Evolutionary conservation across 2,797 vertebrate genomes (phyloP), one percentile per base, ranked within the genome.

Genomic region (Epinephelus coioides): DNA sequence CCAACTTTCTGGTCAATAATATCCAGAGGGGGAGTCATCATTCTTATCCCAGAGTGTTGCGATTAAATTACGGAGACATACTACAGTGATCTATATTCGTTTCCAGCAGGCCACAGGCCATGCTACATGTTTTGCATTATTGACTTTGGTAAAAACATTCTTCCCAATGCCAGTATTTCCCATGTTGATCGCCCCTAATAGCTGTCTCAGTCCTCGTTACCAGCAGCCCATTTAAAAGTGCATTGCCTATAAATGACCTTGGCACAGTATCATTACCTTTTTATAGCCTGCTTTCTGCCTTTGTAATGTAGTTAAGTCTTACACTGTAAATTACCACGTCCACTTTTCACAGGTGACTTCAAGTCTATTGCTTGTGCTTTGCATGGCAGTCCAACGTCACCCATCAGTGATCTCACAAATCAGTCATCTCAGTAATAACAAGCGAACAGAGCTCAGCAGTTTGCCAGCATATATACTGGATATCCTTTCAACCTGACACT

Each of bases 211-310:
- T 76, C 68, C 77, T 78, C 76, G 72, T 89, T 80, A 74, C 64
- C 78, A 79, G 74, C 64, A 59, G 67, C 27, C 66, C 59, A 83
- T 90, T 91, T 83, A 69, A 89, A 85, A 70, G 54, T 70, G 50
- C 12, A 82, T 59, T 76, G 78, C 72, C 83, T 82, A 78, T 85
- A 86, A 92, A 93, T 89, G 87, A 85, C 88, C 88, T 89, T 87
- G 87, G 81, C 53, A 78, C 53, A 49, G 68, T 61, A 77, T 89
- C 81, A 78, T 87, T 89, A 81, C 57, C 49, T 67, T 81, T 92
- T 86, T 86, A 89, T 83, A 25, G 79, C 60, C 34, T 2, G 10
- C 72, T 78, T 89, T 86, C 79, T 81, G 76, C 54, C 70, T 85
- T 83, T 85, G 61, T 68, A 76, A 89, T 74, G 66, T 68, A 66